Base-by-base conservation (phyloP, 1,140 invertebrate genomes). In the Plectrocnemia conspersa region DNA sequence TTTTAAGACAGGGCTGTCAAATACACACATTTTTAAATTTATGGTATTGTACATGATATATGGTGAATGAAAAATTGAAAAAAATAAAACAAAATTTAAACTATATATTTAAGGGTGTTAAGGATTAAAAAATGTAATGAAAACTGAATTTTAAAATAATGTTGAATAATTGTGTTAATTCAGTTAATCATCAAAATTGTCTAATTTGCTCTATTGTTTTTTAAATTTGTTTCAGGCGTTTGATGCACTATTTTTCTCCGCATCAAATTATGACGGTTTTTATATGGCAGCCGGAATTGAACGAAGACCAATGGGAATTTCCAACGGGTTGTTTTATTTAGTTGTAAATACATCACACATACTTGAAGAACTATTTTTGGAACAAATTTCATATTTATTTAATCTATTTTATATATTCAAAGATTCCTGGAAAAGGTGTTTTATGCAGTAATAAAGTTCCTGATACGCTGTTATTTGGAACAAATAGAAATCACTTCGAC, bases 341-440 rank as follows among this genome's bases (percentile, higher is more conserved):
- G 67, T 72, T 33, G 80, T 80, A 62, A 72, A 72, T 66, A 40
- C 50, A 38, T 24, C 16, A 33, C 2, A 3, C 13, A 22, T 3
- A 40, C 38, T 10, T n/a, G 19, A 18, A 9, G 10, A 38, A 13
- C 21, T 35, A 25, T 62, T 48, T 48, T 10, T 32, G n/a, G 16
- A 33, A 33, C 21, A 41, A 24, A 35, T 40, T 44, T 41, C 13
- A 48, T 22, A 38, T 61, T 47, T 64, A 55, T 18, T 60, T 61
- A 16, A 22, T 67, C 63, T 53, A 32, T 64, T 9, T 59, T 58
- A 27, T 54, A 58, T 21, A 57, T 56, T 61, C 52, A 7, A 46
- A 79, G 78, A 60, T 84, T 40, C 83, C 84, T 19, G 77, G 76
- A n/a, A 70, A 82, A 61, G 84, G 84, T 15, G 64, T 85, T 1